Base-by-base conservation (phyloP, 1,140 invertebrate genomes). In the Archegozetes longisetosus region DNA sequence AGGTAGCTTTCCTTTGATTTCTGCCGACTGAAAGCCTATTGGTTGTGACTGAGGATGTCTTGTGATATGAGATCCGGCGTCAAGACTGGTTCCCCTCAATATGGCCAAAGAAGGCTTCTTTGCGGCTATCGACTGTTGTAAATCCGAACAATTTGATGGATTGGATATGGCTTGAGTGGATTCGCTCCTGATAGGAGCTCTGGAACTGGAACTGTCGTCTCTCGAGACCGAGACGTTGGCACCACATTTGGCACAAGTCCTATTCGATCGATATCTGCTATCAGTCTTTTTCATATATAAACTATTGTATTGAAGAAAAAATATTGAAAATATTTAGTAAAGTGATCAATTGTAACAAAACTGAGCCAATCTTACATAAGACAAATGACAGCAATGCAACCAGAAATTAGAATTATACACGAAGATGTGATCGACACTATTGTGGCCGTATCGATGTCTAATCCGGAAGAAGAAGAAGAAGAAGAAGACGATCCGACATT, bases 381-480 rank as follows among this genome's bases (percentile, higher is more conserved):
- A 58, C 66, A 67, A 6, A 66, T 64, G 1, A 67, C 65, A 20
- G 65, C 65, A 49, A 67, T 61, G 32, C 61, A 62, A 1, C 66
- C 66, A 17, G 65, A 62, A 48, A 67, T 64, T 3, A 67, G 29
- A 28, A 67, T 66, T 14, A 67, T 60, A n/a, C 61, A 62, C 17
- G 66, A 67, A 22, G 63, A 64, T 6, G 61, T 60, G 57, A 67
- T 61, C 0, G 66, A 67, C 28, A 67, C 62, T 17, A 67, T 28
- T 46, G 66, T 67, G 12, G 66, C 66, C 17, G 65, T 66, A 47
- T 67, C 66, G 28, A 60, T 20, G 2, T 62, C 32, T 4, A 62
- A 20, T n/a, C 32, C 57, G 32, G 32, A 14, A 25, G 47, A 53
- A 52, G 49, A 50, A 26, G 25, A 24, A 50, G 55, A 53, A n/a